These are phyloP conservation scores for Cephus cinctus DNA, from an alignment of 1,140 invertebrate species.

Conservation along the genomic window DNA sequence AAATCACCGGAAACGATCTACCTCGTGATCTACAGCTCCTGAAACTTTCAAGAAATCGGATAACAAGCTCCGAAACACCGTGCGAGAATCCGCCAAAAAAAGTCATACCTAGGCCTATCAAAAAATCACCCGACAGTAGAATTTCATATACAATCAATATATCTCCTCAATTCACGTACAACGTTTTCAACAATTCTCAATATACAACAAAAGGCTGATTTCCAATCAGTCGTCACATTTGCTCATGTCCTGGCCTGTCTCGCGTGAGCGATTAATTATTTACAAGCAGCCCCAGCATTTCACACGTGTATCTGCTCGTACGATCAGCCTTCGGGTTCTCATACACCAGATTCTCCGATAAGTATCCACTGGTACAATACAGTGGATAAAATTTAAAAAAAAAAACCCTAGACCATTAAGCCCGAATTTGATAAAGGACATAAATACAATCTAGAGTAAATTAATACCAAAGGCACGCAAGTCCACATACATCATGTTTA, in stretches of 20 bases:
- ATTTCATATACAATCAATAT: too few relatives aligned
- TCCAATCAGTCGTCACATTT: constrained; percentile 4
- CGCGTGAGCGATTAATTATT: constrained; percentile 23
- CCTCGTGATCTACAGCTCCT: constrained; percentile 15
- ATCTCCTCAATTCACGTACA: not conserved
- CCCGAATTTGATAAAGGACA: too few relatives aligned
- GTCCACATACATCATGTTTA: too few relatives aligned
- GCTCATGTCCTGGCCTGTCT: not conserved
- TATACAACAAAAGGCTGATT: not conserved
- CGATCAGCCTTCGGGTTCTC: constrained; percentile 7
- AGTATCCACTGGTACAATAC: too few relatives aligned
- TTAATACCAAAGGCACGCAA: too few relatives aligned
- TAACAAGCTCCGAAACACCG: constrained; percentile 7
- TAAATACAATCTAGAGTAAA: too few relatives aligned
- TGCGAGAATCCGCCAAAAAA: too few relatives aligned
- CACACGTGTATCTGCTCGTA: constrained; percentile 21
- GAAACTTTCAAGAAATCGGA: constrained; percentile 16
- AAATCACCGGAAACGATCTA: constrained; percentile 7
- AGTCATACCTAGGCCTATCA: too few relatives aligned
- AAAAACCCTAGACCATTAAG: too few relatives aligned
- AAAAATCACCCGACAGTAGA: too few relatives aligned
- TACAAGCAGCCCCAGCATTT: constrained; percentile 19
- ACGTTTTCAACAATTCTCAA: not conserved
- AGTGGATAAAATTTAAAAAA: too few relatives aligned
- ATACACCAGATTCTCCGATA: constrained; percentile 9